Evolutionary conservation across 2,113 vertebrate genomes (phyloP), one percentile per base, ranked within the genome.

Genomic region (Artemisiospiza belli): DNA sequence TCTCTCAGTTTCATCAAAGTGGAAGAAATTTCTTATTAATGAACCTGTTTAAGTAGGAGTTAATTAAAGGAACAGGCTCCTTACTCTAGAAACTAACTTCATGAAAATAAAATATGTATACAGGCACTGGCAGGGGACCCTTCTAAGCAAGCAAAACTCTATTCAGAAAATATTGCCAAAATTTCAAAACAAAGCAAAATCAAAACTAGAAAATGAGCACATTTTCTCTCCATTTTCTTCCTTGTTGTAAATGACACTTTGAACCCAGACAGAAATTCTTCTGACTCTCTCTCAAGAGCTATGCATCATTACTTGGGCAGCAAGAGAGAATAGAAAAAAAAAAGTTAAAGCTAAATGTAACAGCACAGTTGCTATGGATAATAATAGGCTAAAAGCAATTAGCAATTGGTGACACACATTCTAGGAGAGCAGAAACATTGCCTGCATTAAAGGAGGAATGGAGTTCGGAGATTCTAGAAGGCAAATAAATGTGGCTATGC

Each of bases 211-310:
- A 94, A 82, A 31, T 11, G 4, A 81, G 8, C 9, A 43, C 35
- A 21, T 55, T 55, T 86, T 62, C 25, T 49, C 13, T 86, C 21
- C 2, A 63, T 74, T 70, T 73, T 84, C 19, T 82, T 73, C 39
- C 41, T 39, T 8, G 51, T 72, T 68, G 44, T n/a, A 92, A 95
- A 86, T 22, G 61, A 75, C n/a, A 91, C 10, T 70, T 33, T 30
- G 69, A 93, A 94, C 11, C 49, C 33, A 76, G 39, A 90, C 30
- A 81, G 61, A 93, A 95, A 72, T 81, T 93, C 31, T 84, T 44
- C 80, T 69, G 43, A 84, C 7, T 67, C 19, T 67, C 21, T 59
- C 30, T 69, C 44, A 55, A 66, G 52, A 92, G 25, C 24, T 55
- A 92, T 22, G 37, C 31, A 64, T 16, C 30, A 57, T 9, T 78